phyloP scores from a whole-genome alignment of 2,797 vertebrate species.

The Spatula versicolor region DNA sequence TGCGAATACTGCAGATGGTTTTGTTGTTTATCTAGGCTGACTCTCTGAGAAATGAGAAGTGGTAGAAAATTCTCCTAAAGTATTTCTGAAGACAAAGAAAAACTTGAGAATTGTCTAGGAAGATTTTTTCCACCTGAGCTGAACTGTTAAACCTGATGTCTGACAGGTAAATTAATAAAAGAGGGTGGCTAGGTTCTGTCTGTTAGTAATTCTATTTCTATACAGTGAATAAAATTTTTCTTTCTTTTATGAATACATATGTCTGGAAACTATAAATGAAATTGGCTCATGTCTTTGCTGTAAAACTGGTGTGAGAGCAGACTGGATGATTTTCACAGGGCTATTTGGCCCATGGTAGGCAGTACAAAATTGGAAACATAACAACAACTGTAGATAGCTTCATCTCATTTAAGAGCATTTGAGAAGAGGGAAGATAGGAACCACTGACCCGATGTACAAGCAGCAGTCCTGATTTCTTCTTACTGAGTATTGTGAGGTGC shows the following conservation, averaged over 20 bases:
- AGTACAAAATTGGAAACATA: not conserved
- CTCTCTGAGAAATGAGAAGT: not conserved
- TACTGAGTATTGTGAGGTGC: not conserved
- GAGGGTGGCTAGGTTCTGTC: not conserved
- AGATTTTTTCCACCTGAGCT: not conserved
- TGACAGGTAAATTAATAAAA: not conserved
- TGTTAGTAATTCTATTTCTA: not conserved
- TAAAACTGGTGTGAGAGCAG: not conserved
- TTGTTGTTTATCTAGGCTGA: not conserved
- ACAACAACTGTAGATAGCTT: not conserved
- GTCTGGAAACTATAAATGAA: not conserved
- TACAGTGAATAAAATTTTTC: not conserved
- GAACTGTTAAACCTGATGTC: not conserved
- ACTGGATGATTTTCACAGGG: not conserved
- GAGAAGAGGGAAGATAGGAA: not conserved
- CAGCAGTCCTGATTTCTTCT: not conserved
- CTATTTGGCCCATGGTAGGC: not conserved
- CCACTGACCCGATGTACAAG: not conserved
- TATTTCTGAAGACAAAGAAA: not conserved
- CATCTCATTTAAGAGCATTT: not conserved
- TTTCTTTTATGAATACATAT: not conserved
- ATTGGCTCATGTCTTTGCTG: not conserved
- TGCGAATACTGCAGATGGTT: not conserved
- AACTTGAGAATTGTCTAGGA: not conserved
- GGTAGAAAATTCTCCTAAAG: not conserved